Base-by-base conservation (phyloP, 1,140 invertebrate genomes). In the Cryptotermes secundus region DNA sequence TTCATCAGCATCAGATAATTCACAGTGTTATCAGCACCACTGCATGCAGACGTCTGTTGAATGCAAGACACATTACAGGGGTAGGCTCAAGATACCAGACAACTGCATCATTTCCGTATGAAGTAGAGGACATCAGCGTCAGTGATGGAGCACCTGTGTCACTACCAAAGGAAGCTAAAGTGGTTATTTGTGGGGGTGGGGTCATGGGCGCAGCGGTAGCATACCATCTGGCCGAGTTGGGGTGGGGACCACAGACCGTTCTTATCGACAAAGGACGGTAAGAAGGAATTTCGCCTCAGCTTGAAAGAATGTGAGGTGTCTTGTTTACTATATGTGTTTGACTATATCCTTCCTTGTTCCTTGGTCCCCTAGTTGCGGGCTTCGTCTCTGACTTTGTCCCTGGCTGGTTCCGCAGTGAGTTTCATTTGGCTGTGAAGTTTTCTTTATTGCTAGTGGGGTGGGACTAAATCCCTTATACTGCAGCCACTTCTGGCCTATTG, bases 161-260 rank as follows among this genome's bases (percentile, higher is more conserved):
- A 31, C n/a, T 83, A 34, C 84, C 85, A 34, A 65, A 83, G 36
- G 86, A 93, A 87, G 90, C 92, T 14, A 92, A 93, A 87, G 94
- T 96, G 49, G 95, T 98, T 16, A 95, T 99, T 87, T 98, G 97
- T 90, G 98, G 98, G 26, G 97, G 97, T 79, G 98, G 98, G 80
- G 94, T 99, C 49, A 96, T 98, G 90, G 98, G 98, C 34, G 95
- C 96, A 49, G 96, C 97, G 34, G 95, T 99, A 6, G 97, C 97
- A 16, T 99, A 99, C 90, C 96, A 99, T 90, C 90, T 99, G 53
- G 95, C 96, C 14, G 91, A 95, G 87, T 89, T 94, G 86, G 98
- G 97, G 83, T 96, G 95, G 93, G 96, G 95, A 49, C 90, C 91
- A 59, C 92, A 97, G 85, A 97, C 97, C 34, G 90, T 98, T 84